Evolutionary conservation across 1,140 invertebrate species (phyloP), one percentile per base, ranked within the genome.

Genomic region (Prorops nasuta): DNA sequence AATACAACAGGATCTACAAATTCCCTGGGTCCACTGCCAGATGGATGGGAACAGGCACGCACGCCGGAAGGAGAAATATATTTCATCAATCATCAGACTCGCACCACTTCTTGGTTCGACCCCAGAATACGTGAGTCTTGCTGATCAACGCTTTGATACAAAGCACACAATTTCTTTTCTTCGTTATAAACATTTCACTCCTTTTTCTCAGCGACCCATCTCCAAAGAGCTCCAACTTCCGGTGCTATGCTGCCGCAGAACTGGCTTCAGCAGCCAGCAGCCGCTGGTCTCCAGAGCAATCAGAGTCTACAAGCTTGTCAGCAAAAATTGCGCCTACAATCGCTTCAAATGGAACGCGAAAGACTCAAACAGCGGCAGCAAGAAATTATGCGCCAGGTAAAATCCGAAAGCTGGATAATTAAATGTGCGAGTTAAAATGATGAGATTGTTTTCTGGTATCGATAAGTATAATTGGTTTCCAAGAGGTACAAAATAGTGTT

Each of bases 71-170:
- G 94, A 54, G 94, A 98, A 78, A 84, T 92, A 49, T 98, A 98
- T 79, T 98, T 95, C 79, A 98, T 98, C 74, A 96, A 98, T 79
- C 96, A 98, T 78, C 87, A 88, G 70, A 89, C 89, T 41, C 86
- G 91, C 74, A 93, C 91, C 64, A 98, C 95, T 24, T 94, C 94
- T 53, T 98, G 96, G 96, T 95, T 96, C 78, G 94, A 98, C 80
- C 92, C 92, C 56, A 84, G 94, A 85, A 92, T 96, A 83, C 91
- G 92, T 94, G 86, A 88, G 90, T 87, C 53, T 60, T 21, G 4
- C 31, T 16, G 12, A 17, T n/a, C n/a, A n/a, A n/a, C n/a, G n/a
- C n/a, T n/a, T n/a, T n/a, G n/a, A n/a, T n/a, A n/a, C n/a, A n/a
- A n/a, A n/a, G n/a, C n/a, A n/a, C n/a, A n/a, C n/a, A n/a, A n/a